These are phyloP conservation scores for Halichondria panicea DNA, from an alignment of 37 sponge, comb jelly and placozoan genomes.

Conservation along the genomic window DNA sequence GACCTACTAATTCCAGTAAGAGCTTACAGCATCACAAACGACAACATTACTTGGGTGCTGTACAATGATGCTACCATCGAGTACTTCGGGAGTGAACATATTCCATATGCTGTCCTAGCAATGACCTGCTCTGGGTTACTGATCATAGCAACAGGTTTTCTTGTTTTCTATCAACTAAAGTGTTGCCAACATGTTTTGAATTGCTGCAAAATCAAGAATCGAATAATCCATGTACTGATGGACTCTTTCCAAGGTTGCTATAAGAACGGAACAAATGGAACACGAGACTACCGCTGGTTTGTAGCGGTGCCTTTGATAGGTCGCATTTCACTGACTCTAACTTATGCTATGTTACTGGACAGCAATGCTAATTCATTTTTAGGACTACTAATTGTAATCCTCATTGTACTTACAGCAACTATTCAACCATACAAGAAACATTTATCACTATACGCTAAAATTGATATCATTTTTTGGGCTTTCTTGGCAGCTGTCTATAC, in stretches of 20 bases:
- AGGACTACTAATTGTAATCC: neutral
- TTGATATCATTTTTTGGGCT: neutral
- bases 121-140: constrained; percentile 5
- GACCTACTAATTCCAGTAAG: constrained; percentile 31
- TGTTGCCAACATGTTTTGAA: constrained; percentile 6
- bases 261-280: constrained; percentile 53
- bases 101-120: constrained; percentile 47
- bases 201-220: neutral
- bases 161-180: constrained; percentile 11
- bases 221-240: constrained; percentile 16
- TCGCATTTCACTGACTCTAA: constrained; percentile 24
- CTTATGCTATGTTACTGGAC: constrained; percentile 15
- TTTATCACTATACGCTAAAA: neutral
- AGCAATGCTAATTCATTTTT: neutral
- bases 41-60: neutral
- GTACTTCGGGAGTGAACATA: constrained; percentile 35
- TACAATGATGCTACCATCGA: constrained; percentile 40
- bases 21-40: neutral
- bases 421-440: constrained; percentile 1
- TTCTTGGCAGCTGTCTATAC: neutral
- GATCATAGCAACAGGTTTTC: constrained; percentile 41
- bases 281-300: constrained; percentile 59
- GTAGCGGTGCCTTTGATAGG: constrained; percentile 38
- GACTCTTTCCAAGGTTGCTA: constrained; percentile 69
- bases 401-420: neutral